phyloP scores from a whole-genome alignment of 2,888 invertebrate genomes.

The Rhimphoctona megacephalus region DNA sequence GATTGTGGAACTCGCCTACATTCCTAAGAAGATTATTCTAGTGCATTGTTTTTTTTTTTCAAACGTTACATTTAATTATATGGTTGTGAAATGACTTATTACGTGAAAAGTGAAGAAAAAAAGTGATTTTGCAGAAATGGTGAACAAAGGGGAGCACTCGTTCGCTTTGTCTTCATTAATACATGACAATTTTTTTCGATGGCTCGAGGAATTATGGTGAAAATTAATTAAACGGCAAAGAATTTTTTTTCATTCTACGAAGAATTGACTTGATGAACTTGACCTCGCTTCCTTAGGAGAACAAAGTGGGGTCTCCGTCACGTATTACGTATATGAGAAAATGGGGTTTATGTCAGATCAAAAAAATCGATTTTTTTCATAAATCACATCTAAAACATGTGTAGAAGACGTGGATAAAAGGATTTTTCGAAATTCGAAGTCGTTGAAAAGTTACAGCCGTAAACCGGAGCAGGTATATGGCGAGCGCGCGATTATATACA shows the following conservation, averaged over 20 bases:
- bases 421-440: no score
- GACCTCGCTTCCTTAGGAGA: constrained; percentile 9
- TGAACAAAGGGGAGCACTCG: background rate
- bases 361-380: no score
- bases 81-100: constrained; percentile 16
- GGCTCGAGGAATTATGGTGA: background rate
- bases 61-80: constrained; percentile 15
- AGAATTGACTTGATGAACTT: constrained; percentile 12
- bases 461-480: no score
- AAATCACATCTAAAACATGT: no score
- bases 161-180: constrained; percentile 49
- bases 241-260: constrained; percentile 6
- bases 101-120: background rate
- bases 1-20: constrained; percentile 7
- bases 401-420: no score
- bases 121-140: background rate
- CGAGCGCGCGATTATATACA: no score
- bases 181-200: constrained; percentile 36
- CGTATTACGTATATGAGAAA: background rate
- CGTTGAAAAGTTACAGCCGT: no score
- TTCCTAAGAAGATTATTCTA: background rate
- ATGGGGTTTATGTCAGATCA: background rate
- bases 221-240: background rate
- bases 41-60: background rate
- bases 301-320: background rate